Percentiles rank a stretch among this genome's conserved stretches.
Evolutionary conservation across 1,140 invertebrate species (phyloP).

Genomic region (Meloidogyne hapla): DNA sequence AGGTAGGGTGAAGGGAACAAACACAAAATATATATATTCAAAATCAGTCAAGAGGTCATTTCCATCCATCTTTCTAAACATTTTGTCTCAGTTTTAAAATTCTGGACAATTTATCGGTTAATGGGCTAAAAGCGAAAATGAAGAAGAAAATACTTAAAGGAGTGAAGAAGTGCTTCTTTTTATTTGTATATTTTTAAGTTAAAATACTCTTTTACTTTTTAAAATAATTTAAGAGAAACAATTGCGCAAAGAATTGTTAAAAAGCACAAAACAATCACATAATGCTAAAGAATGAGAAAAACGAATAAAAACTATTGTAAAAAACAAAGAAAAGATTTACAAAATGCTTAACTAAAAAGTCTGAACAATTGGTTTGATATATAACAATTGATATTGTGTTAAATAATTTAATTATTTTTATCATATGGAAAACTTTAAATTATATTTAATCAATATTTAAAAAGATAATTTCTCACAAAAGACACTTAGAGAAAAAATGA

Average conservation of each 20-base stretch:
- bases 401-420: too few species aligned
- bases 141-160: slow-evolving; percentile 4
- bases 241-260: slow-evolving; percentile 12
- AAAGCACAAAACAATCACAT: background rate
- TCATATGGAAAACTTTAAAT: too few species aligned
- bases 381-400: too few species aligned
- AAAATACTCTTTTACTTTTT: background rate
- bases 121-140: background rate
- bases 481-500: background rate
- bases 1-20: background rate
- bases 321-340: background rate
- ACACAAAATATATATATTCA: background rate
- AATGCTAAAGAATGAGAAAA: background rate
- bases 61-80: background rate
- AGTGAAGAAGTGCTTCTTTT: background rate
- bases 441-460: too few species aligned
- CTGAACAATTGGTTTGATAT: too few species aligned
- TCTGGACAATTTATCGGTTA: background rate
- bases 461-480: background rate
- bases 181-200: slow-evolving; percentile 1
- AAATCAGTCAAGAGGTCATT: background rate
- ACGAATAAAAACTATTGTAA: background rate
- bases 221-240: background rate
- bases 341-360: background rate
- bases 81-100: slow-evolving; percentile 14